A percentile compares a stretch with the other conserved stretches of the same genome.
These are phyloP conservation scores for Subacronicta megacephala DNA, from an alignment of 2,888 invertebrate species.

Conservation along the genomic window DNA sequence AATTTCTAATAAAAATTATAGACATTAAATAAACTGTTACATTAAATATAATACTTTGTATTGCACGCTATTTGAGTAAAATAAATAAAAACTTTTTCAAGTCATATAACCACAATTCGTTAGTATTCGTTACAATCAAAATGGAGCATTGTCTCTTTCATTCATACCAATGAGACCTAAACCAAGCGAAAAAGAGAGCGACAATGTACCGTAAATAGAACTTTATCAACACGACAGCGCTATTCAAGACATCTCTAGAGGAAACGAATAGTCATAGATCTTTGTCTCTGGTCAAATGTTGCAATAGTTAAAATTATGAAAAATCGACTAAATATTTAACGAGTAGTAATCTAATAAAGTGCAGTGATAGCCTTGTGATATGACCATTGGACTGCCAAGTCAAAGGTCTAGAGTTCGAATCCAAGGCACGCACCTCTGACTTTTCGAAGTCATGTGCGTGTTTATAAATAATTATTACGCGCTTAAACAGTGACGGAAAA, in stretches of 20 bases:
- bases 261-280: conserved; percentile 55
- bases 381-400: too few relatives aligned
- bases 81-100: conserved; percentile 78
- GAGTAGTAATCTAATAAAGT: too few relatives aligned
- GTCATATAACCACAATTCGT: conserved; percentile 84
- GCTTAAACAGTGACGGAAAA: too few relatives aligned
- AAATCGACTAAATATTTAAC: conserved; percentile 44
- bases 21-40: conserved; percentile 58
- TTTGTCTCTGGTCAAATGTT: conserved; percentile 69
- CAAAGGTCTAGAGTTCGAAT: too few relatives aligned
- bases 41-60: conserved; percentile 63
- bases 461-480: too few relatives aligned
- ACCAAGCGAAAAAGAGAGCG: conserved; percentile 68
- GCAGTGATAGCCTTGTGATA: too few relatives aligned
- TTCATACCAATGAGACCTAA: conserved; percentile 37
- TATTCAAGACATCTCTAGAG: conserved; percentile 75
- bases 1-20: conserved; percentile 58
- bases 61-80: conserved; percentile 73
- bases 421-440: too few relatives aligned
- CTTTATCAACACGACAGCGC: conserved; percentile 64
- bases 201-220: conserved; percentile 73
- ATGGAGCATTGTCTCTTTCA: conserved; percentile 66
- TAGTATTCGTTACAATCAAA: conserved; percentile 88
- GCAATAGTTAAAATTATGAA: conserved; percentile 39
- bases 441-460: too few relatives aligned